These are phyloP conservation scores for Pseudolaguvia tuberculata DNA, from an alignment of 2,113 vertebrate genomes.

Conservation along the genomic window DNA sequence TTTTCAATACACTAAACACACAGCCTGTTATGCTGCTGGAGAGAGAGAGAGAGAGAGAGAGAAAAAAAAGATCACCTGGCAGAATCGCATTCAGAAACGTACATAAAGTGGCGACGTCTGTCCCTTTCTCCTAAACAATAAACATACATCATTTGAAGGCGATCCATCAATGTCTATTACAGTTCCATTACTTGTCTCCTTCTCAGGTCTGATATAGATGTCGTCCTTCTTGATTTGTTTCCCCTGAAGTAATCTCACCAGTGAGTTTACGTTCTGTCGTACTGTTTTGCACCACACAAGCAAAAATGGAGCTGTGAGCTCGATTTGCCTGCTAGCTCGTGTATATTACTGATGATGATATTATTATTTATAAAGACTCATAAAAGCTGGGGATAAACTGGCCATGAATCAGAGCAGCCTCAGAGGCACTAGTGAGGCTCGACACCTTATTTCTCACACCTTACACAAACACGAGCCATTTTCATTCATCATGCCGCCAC, in stretches of 20 bases:
- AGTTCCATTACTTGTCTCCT: slow-evolving; percentile 14
- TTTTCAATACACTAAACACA: slow-evolving; percentile 20
- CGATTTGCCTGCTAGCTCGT: slow-evolving; percentile 31
- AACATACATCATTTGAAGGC: background rate
- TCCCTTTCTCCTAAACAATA: slow-evolving; percentile 23
- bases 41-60: background rate
- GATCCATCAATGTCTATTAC: slow-evolving; percentile 26
- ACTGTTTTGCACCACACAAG: background rate
- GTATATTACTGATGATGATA: slow-evolving; percentile 51
- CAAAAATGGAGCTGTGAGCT: slow-evolving; percentile 21
- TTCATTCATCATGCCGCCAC: slow-evolving; percentile 42
- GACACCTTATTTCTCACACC: slow-evolving; percentile 52
- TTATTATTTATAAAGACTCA: slow-evolving; percentile 58
- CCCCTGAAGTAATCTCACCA: background rate
- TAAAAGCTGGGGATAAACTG: slow-evolving; percentile 49
- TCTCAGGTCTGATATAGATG: background rate
- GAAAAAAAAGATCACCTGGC: background rate
- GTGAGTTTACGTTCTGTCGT: background rate
- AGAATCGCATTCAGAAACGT: slow-evolving; percentile 5
- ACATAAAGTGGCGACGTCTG: slow-evolving; percentile 1
- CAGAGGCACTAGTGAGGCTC: slow-evolving; percentile 36
- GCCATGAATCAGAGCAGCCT: slow-evolving; percentile 51
- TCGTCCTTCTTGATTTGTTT: slow-evolving; percentile 4
- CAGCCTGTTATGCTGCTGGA: background rate
- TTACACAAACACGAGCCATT: slow-evolving; percentile 50